Conservation (phyloP, 2,888 invertebrate species). For the Plagodis pulveraria region DNA sequence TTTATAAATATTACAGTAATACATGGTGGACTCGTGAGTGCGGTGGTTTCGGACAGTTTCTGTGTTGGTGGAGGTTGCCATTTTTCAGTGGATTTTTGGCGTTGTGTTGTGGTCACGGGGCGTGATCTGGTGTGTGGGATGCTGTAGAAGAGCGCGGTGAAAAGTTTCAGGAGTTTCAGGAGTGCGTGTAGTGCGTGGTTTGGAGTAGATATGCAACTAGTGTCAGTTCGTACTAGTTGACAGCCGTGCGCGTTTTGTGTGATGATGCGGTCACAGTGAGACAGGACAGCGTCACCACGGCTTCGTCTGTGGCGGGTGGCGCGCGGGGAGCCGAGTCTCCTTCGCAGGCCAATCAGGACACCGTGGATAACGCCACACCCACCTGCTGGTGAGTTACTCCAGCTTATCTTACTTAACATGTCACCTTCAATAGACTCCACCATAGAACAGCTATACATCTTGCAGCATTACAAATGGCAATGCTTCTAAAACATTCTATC, state of each 20-base stretch:
- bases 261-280: conserved; percentile 86
- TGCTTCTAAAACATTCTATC: background rate
- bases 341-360: conserved; percentile 83
- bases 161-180: conserved; percentile 29
- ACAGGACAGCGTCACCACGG: conserved; percentile 77
- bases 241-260: conserved; percentile 80
- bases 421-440: background rate
- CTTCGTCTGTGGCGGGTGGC: conserved; percentile 81
- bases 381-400: conserved; percentile 75
- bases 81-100: conserved; percentile 78
- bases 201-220: conserved; percentile 80
- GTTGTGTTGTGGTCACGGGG: conserved; percentile 72
- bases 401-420: background rate
- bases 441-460: background rate
- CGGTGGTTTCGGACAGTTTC: conserved; percentile 55
- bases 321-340: conserved; percentile 85
- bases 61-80: conserved; percentile 80
- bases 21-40: conserved; percentile 73
- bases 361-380: conserved; percentile 81
- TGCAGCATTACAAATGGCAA: background rate
- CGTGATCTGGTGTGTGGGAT: conserved; percentile 62
- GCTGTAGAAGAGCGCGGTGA: conserved; percentile 45
- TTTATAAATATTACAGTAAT: conserved; percentile 84
- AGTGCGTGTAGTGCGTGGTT: conserved; percentile 54
- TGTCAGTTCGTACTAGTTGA: conserved; percentile 81